These are phyloP conservation scores for Prochilodus magdalenae DNA, from an alignment of 2,113 vertebrate species.

Conservation along the genomic window DNA sequence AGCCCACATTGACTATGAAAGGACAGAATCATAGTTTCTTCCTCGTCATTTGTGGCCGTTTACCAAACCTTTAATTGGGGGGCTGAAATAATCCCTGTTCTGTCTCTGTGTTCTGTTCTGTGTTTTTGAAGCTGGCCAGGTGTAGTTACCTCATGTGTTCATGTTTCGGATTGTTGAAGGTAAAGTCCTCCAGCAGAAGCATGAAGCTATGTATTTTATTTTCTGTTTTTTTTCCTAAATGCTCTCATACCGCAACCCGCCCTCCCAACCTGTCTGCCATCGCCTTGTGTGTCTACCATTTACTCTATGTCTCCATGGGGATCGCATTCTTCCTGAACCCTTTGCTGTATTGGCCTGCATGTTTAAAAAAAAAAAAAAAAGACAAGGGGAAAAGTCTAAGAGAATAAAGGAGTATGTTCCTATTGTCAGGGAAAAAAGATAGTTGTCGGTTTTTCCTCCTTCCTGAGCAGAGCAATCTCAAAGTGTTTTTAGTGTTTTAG, in stretches of 20 bases:
- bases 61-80: conserved; percentile 1
- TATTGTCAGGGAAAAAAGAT: not conserved
- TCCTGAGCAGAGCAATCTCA: conserved; percentile 27
- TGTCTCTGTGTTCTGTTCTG: conserved; percentile 56
- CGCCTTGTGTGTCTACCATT: conserved; percentile 64
- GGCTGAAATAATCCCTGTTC: conserved; percentile 32
- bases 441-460: conserved; percentile 28
- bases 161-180: conserved; percentile 68
- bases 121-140: conserved; percentile 60
- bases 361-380: conserved; percentile 19
- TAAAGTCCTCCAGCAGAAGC: conserved; percentile 62
- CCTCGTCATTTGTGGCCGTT: not conserved
- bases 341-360: conserved; percentile 60
- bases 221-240: not conserved
- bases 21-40: not conserved
- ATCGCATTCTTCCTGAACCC: conserved; percentile 62
- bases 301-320: conserved; percentile 69
- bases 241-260: conserved; percentile 25
- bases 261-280: conserved; percentile 48
- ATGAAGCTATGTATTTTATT: conserved; percentile 31
- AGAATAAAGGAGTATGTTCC: not conserved
- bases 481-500: conserved; percentile 10
- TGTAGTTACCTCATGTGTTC: conserved; percentile 64
- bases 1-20: not conserved
- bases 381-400: conserved; percentile 18